phyloP scores from a whole-genome alignment of 2,888 invertebrate species.

The Cantharis nigra region DNA sequence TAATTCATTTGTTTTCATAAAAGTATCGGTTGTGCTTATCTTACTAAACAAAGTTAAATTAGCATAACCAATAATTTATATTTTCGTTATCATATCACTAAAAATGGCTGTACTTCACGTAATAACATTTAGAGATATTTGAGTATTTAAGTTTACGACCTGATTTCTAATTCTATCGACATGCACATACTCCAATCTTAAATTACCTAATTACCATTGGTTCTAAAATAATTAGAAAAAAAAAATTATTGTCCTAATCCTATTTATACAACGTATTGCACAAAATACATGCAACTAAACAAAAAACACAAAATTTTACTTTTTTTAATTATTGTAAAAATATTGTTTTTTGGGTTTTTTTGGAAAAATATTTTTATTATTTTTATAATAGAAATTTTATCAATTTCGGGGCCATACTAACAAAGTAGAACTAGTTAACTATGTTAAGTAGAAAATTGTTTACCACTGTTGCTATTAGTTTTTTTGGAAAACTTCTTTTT shows the following conservation, averaged over 20 bases:
- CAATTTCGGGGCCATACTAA: too few relatives aligned
- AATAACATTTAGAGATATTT: conserved; percentile 1
- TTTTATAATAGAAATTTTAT: too few relatives aligned
- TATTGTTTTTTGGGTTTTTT: too few relatives aligned
- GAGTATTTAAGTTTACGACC: conserved; percentile 1
- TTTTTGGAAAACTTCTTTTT: too few relatives aligned
- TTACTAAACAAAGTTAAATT: background rate
- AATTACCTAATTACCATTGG: background rate
- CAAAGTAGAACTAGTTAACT: too few relatives aligned
- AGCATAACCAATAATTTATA: conserved; percentile 3
- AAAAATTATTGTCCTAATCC: background rate
- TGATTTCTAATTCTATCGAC: background rate
- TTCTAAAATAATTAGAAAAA: background rate
- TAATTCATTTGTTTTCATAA: background rate
- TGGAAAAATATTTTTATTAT: too few relatives aligned
- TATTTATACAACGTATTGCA: background rate
- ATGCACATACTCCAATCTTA: background rate
- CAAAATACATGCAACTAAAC: background rate
- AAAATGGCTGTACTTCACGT: background rate
- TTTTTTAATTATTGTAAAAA: too few relatives aligned
- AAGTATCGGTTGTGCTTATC: background rate
- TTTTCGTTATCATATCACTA: background rate
- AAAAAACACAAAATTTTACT: too few relatives aligned
- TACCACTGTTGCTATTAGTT: too few relatives aligned
- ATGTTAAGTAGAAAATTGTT: too few relatives aligned